Percentiles rank a stretch among this genome's conserved stretches.
phyloP scores from a whole-genome alignment of 2,888 invertebrate species.

The Andrena trimmerana region DNA sequence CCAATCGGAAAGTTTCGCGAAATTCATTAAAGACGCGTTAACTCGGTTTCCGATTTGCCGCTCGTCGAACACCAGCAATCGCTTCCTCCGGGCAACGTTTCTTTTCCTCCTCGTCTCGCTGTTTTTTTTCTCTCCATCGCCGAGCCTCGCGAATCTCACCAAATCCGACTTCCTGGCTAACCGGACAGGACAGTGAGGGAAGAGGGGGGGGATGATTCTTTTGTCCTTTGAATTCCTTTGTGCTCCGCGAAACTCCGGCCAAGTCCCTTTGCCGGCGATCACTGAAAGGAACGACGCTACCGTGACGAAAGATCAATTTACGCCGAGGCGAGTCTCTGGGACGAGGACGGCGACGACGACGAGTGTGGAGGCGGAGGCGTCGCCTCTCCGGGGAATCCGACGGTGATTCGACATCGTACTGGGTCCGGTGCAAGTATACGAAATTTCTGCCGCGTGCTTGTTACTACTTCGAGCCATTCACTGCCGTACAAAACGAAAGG shows the following conservation, averaged over 20 bases:
- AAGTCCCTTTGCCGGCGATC: constrained; percentile 15
- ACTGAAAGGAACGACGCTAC: constrained; percentile 13
- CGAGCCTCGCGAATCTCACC: constrained; percentile 4
- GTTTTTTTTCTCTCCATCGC: too few species aligned
- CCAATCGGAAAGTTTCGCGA: constrained; percentile 56
- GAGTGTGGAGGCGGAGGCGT: too few species aligned
- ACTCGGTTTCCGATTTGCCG: constrained; percentile 37
- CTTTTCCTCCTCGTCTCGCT: neutral
- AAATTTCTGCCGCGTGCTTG: neutral
- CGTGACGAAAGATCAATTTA: constrained; percentile 27
- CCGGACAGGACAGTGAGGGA: constrained; percentile 1
- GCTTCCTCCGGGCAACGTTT: constrained; percentile 22
- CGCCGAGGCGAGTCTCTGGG: neutral
- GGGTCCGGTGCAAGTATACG: neutral
- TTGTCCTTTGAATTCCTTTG: constrained; percentile 2
- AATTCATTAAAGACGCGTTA: constrained; percentile 63
- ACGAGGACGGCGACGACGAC: neutral
- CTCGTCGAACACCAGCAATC: constrained; percentile 40
- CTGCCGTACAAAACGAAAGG: neutral
- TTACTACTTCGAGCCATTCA: too few species aligned
- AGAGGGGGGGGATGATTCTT: constrained; percentile 10
- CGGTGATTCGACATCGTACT: neutral
- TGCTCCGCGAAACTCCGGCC: neutral
- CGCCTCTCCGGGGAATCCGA: neutral
- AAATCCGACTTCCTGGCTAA: constrained; percentile 22